Evolutionary conservation across 1,140 invertebrate species (phyloP), one percentile per base, ranked within the genome.

Genomic region (Musca vetustissima): DNA sequence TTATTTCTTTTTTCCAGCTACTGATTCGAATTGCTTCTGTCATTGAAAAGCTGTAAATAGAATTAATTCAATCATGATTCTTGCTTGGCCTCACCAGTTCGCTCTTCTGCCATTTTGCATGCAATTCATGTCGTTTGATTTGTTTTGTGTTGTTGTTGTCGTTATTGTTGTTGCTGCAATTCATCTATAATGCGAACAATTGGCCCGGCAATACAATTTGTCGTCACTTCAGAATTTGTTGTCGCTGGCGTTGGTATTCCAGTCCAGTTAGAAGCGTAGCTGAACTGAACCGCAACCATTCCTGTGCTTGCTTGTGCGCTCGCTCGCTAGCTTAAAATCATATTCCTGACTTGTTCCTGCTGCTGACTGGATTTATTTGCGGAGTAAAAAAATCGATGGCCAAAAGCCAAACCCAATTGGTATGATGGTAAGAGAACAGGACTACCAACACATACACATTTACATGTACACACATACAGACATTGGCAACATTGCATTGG

Each of bases 81-180:
- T 52, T 52, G 49, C 6, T 14, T 52, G 49, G 21, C 49, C 36
- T 43, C 1, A 8, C 1, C 36, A 13, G 7, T 19, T 22, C 14
- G 49, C n/a, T n/a, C n/a, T 1, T 52, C 2, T 52, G 21, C 49
- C 17, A 61, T 61, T 61, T 61, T 61, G 57, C 57, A 61, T 61
- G 57, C 57, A 61, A 61, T 19, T 32, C 57, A 61, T 61, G 57
- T 43, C 57, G 57, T 43, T 61, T 43, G 15, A 32, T 19, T 21
- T 36, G n/a, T 19, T 43, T 61, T 43, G 15, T 17, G 9, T 21
- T 36, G n/a, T 19, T 61, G 6, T 36, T 61, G n/a, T 8, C 28
- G 28, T 11, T 43, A 14, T 36, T 61, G n/a, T n/a, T 59, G n/a
- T 59, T 36, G 11, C 4, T n/a, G 28, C 25, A 28, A 57, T 24